Conservation (phyloP, 2,113 vertebrate genomes). For the Xenotilapia caudafasciata region DNA sequence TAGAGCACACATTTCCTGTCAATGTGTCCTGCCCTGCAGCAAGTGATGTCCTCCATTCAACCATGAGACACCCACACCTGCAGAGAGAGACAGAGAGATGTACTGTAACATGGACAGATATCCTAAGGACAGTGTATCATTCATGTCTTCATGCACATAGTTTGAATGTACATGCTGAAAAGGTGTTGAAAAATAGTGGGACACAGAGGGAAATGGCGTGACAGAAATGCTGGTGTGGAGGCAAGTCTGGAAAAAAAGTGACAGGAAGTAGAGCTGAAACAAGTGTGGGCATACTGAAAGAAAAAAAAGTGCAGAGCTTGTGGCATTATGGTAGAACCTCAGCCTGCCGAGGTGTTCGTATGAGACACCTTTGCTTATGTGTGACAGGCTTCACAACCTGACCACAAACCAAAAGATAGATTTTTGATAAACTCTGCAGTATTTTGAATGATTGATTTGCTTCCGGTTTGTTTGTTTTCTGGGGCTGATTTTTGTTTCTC, state of each 20-base stretch:
- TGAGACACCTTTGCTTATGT: not conserved
- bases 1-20: not conserved
- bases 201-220: not conserved
- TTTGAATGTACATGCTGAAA: not conserved
- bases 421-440: not conserved
- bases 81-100: not conserved
- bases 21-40: conserved; percentile 16
- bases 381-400: not conserved
- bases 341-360: not conserved
- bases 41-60: conserved; percentile 18
- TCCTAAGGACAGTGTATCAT: not conserved
- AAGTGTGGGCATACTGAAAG: not conserved
- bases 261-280: not conserved
- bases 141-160: not conserved
- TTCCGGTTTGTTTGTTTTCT: not conserved
- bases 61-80: conserved; percentile 3
- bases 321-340: not conserved
- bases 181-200: not conserved
- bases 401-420: not conserved
- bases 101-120: not conserved
- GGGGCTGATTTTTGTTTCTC: not conserved
- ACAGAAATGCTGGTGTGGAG: not conserved
- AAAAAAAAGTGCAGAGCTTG: not conserved
- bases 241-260: not conserved
- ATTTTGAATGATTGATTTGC: not conserved